Evolutionary conservation across 2,888 invertebrate species (phyloP).

Genomic region (Eupeodes luniger): DNA sequence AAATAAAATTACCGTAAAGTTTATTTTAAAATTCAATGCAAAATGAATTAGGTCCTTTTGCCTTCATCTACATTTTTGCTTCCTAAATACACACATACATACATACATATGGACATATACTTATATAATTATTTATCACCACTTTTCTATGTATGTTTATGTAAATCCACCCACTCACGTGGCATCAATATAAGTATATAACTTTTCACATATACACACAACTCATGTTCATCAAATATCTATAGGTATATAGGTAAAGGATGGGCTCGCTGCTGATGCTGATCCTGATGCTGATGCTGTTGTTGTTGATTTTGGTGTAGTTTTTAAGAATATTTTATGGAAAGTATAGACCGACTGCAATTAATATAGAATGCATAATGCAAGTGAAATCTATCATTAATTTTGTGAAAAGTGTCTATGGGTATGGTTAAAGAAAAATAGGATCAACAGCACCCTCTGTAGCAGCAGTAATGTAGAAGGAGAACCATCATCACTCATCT

Average conservation of each 20-base stretch:
- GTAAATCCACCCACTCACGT: conserved; percentile 32
- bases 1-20: conserved; percentile 69
- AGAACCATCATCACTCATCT: conserved; percentile 39
- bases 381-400: conserved; percentile 65
- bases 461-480: not conserved
- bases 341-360: conserved; percentile 63
- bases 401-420: conserved; percentile 24
- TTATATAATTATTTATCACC: conserved; percentile 4
- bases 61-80: too few species aligned
- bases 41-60: conserved; percentile 37
- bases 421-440: not conserved
- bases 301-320: not conserved
- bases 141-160: not conserved
- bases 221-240: conserved; percentile 25
- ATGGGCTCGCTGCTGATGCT: too few species aligned
- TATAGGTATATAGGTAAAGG: too few species aligned
- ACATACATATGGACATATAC: not conserved
- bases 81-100: not conserved
- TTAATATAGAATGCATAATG: conserved; percentile 66
- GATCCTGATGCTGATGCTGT: not conserved
- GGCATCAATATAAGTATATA: conserved; percentile 69
- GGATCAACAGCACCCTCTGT: not conserved
- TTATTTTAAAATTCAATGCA: conserved; percentile 61
- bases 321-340: conserved; percentile 50
- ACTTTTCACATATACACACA: not conserved